Percentiles rank a stretch among this genome's conserved stretches.
phyloP scores from a whole-genome alignment of 2,113 vertebrate genomes.

The Zosterops japonicus region DNA sequence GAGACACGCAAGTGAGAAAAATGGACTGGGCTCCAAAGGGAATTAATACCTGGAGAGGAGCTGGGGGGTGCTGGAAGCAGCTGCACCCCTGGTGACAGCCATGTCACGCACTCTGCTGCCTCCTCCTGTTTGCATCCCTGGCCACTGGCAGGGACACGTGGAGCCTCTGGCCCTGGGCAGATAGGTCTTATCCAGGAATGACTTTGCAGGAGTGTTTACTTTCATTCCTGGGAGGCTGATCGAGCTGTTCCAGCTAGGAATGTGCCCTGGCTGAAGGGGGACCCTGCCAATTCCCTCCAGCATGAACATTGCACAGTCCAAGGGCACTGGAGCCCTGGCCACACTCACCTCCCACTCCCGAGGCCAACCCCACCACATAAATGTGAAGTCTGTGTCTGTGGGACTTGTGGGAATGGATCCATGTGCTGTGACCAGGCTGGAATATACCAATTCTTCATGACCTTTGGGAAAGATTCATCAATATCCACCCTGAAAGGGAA shows the following conservation, averaged over 20 bases:
- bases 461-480: not conserved
- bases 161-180: not conserved
- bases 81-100: not conserved
- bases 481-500: not conserved
- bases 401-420: accelerated
- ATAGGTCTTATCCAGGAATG: not conserved
- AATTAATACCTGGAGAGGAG: not conserved
- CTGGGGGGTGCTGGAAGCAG: not conserved
- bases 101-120: not conserved
- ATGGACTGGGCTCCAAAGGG: not conserved
- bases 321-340: not conserved
- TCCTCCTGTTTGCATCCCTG: not conserved
- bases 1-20: accelerated
- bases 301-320: not conserved
- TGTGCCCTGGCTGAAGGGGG: not conserved
- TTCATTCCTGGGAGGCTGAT: constrained; percentile 4
- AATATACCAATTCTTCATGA: not conserved
- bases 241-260: constrained; percentile 8
- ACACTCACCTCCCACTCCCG: accelerated
- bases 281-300: not conserved
- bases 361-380: accelerated
- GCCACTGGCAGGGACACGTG: not conserved
- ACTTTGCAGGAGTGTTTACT: constrained; percentile 38
- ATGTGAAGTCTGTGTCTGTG: accelerated
- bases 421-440: accelerated